Conservation (phyloP, 2,888 invertebrate species). For the Spodoptera exigua region DNA sequence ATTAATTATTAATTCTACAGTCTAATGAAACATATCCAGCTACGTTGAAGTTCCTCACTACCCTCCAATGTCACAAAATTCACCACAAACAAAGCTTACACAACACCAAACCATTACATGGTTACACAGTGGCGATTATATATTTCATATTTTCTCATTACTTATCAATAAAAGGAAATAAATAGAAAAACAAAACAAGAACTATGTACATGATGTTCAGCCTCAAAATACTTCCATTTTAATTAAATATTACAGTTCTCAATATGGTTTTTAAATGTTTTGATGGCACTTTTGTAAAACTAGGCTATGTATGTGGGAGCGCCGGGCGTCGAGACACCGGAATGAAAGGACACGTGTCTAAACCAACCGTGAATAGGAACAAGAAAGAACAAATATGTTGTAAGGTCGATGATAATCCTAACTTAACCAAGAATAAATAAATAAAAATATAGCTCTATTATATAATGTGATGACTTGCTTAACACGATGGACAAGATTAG, state of each 20-base stretch:
- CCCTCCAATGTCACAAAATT: constrained; percentile 15
- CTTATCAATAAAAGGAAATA: constrained; percentile 74
- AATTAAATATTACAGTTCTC: constrained; percentile 58
- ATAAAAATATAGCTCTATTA: constrained; percentile 79
- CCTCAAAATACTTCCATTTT: constrained; percentile 73
- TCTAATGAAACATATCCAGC: no score
- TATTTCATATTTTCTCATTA: constrained; percentile 56
- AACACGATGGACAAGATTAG: constrained; percentile 85
- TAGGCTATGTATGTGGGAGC: constrained; percentile 51
- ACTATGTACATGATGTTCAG: constrained; percentile 81
- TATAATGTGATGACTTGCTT: constrained; percentile 84
- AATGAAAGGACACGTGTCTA: constrained; percentile 50
- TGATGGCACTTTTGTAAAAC: constrained; percentile 71
- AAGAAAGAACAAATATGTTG: constrained; percentile 65
- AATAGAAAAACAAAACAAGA: constrained; percentile 77
- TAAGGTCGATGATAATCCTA: constrained; percentile 68
- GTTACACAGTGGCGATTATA: constrained; percentile 61
- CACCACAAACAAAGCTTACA: constrained; percentile 26
- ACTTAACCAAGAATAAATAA: constrained; percentile 82
- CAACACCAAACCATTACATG: constrained; percentile 74
- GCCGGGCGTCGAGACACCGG: constrained; percentile 58
- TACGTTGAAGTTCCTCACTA: background rate
- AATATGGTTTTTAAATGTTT: constrained; percentile 51
- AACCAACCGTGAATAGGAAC: constrained; percentile 77
- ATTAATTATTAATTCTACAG: background rate